Conservation (phyloP, 2,797 vertebrate species). For the Enteromius treurensis region DNA sequence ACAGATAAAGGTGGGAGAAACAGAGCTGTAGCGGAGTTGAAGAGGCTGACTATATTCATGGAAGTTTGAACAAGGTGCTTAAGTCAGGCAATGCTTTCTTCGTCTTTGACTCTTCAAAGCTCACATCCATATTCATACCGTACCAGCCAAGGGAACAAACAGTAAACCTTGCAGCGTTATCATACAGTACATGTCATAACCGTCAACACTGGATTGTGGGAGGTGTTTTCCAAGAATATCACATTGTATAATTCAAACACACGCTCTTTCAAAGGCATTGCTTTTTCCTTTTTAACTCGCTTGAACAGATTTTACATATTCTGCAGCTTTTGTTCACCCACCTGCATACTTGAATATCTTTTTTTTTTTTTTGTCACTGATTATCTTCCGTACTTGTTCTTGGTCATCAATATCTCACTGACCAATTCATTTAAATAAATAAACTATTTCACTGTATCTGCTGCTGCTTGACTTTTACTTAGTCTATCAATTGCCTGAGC, state of each 20-base stretch:
- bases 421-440: neutral
- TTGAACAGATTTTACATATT: conserved; percentile 16
- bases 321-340: conserved; percentile 22
- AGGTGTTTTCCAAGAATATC: conserved; percentile 18
- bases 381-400: neutral
- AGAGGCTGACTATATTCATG: neutral
- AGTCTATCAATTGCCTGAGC: neutral
- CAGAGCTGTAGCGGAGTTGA: neutral
- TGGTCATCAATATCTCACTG: neutral
- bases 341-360: neutral
- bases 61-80: neutral
- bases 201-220: neutral
- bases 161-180: neutral
- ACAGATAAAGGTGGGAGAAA: neutral
- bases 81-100: conserved; percentile 21
- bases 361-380: neutral
- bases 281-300: neutral
- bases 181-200: neutral
- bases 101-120: conserved; percentile 24
- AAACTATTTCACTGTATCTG: neutral
- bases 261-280: neutral
- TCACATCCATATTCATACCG: conserved; percentile 37
- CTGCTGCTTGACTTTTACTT: neutral
- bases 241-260: conserved; percentile 11
- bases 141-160: conserved; percentile 6